Evolutionary conservation across 2,888 invertebrate genomes (phyloP), one percentile per base, ranked within the genome.

Genomic region (Busseola fusca): DNA sequence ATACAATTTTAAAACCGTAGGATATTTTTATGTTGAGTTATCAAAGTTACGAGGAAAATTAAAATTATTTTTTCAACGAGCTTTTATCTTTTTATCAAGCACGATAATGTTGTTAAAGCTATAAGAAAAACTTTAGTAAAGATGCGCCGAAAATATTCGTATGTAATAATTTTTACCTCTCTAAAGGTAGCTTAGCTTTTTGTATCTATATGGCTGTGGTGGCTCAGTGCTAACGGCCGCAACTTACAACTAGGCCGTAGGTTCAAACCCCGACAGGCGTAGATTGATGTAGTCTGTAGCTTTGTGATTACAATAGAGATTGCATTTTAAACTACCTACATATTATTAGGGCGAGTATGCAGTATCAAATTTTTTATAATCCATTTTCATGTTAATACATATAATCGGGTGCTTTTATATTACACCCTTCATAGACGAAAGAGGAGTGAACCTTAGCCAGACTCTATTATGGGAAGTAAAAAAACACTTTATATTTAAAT

Each of bases 321-420:
- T 60, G 59, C 48, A 77, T 58, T 77, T 62, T 63, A 63, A 68
- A 69, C 50, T 57, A n/a, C 10, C 30, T 50, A 3, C 7, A 34
- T 7, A 64, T 54, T 78, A 73, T 67, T 50, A 66, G 56, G 66
- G 69, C 52, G 64, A 45, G 48, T 54, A 25, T 21, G 66, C 57
- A 72, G 57, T 69, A 64, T 65, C 45, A 64, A 30, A 52, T 79
- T 68, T 21, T 52, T 57, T 69, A 63, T 50, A 63, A 57, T 59
- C 54, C 56, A 66, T 76, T 81, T 74, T 80, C 40, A 73, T 80
- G 79, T 60, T 59, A 74, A 82, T 82, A n/a, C n/a, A n/a, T n/a
- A 34, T 78, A 40, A 74, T 78, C 63, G 50, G 42, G 69, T 48
- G 14, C 40, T 60, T 64, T 69, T 58, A 69, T 59, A 57, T 40